These are phyloP conservation scores for Nesidiocoris tenuis DNA, from an alignment of 2,888 invertebrate genomes.

Conservation along the genomic window DNA sequence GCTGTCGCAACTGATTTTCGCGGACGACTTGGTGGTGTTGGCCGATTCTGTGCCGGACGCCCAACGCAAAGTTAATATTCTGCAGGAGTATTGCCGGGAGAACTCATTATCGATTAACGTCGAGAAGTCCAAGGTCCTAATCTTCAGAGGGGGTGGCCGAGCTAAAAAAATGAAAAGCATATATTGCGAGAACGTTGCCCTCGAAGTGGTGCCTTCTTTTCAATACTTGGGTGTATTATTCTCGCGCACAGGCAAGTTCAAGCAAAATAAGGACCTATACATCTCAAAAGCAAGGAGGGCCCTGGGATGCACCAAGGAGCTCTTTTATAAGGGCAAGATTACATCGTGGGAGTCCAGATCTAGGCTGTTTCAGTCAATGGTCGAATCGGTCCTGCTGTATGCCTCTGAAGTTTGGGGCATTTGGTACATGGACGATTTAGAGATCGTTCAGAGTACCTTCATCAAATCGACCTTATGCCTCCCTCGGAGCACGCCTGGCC, in stretches of 20 bases:
- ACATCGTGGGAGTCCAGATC: neutral
- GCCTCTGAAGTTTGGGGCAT: neutral
- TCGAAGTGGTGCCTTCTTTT: neutral
- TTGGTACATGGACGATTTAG: conserved; percentile 5
- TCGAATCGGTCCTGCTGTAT: neutral
- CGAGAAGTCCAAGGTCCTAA: neutral
- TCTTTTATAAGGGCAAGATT: neutral
- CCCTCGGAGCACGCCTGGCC: neutral
- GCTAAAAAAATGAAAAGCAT: neutral
- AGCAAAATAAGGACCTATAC: neutral
- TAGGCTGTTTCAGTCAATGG: neutral
- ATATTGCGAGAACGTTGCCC: neutral
- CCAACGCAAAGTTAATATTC: neutral
- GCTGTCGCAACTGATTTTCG: neutral
- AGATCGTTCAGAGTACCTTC: neutral
- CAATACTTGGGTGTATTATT: neutral
- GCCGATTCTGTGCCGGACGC: neutral
- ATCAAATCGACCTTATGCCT: neutral
- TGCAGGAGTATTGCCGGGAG: neutral
- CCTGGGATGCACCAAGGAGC: neutral
- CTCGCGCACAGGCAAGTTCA: neutral
- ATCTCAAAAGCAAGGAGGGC: neutral
- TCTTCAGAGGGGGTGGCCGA: neutral
- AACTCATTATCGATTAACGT: neutral
- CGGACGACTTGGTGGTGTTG: neutral